Evolutionary conservation across 2,888 invertebrate species (phyloP).

Genomic region (Dexiosoma caninum): DNA sequence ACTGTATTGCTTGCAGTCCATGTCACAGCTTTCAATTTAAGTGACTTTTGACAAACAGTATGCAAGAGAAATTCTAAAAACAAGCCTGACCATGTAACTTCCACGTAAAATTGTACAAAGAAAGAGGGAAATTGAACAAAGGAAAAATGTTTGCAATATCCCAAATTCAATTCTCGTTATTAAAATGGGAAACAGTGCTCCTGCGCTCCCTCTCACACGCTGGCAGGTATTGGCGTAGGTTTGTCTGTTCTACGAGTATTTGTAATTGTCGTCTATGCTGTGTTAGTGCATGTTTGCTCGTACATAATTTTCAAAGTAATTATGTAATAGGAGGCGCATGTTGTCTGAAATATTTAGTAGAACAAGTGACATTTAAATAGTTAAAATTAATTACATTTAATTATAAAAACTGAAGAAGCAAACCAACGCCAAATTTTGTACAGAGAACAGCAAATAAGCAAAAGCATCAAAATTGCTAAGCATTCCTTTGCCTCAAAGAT

Average conservation of each 20-base stretch:
- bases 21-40: too few relatives aligned
- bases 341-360: conserved; percentile 53
- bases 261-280: too few relatives aligned
- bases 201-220: too few relatives aligned
- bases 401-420: conserved; percentile 42
- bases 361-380: conserved; percentile 61
- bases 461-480: conserved; percentile 44
- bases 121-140: too few relatives aligned
- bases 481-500: conserved; percentile 35
- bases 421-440: conserved; percentile 14
- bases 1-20: too few relatives aligned
- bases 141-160: too few relatives aligned
- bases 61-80: too few relatives aligned
- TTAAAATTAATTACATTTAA: conserved; percentile 64
- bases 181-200: conserved; percentile 11
- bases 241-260: too few relatives aligned
- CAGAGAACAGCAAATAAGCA: neutral
- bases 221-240: too few relatives aligned
- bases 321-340: conserved; percentile 53
- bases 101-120: too few relatives aligned
- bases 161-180: neutral
- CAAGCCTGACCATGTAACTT: too few relatives aligned
- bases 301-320: conserved; percentile 22
- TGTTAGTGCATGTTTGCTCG: neutral
- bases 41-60: too few relatives aligned